These are phyloP conservation scores for Ara ararauna DNA, from an alignment of 2,797 vertebrate genomes.

Conservation along the genomic window DNA sequence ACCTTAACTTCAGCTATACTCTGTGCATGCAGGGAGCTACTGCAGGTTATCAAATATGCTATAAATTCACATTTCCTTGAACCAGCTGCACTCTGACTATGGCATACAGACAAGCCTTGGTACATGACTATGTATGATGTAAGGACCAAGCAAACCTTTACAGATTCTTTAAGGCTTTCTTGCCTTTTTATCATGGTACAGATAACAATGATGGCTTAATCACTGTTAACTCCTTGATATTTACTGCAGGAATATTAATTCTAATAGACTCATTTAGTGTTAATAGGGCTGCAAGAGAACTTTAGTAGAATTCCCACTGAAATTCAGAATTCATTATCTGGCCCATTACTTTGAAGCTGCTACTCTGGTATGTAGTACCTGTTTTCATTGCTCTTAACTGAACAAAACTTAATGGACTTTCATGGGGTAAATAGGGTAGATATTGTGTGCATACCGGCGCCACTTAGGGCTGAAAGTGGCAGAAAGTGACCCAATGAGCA, in stretches of 20 bases:
- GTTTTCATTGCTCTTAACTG: neutral
- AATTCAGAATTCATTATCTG: constrained; percentile 69
- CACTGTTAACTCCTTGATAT: constrained; percentile 54
- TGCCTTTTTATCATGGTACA: neutral
- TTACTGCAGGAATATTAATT: constrained; percentile 68
- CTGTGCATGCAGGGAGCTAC: neutral
- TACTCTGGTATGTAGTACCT: neutral
- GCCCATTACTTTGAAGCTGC: constrained; percentile 57
- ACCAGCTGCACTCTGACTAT: neutral
- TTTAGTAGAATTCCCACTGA: constrained; percentile 52
- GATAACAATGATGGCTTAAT: constrained; percentile 63
- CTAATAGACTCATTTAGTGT: constrained; percentile 53
- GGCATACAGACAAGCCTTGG: neutral
- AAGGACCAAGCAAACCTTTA: neutral
- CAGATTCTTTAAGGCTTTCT: constrained; percentile 28
- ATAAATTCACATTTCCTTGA: neutral
- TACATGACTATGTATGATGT: neutral
- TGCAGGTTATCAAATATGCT: neutral
- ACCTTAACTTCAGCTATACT: neutral
- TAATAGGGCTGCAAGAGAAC: constrained; percentile 55
- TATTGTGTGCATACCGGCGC: neutral
- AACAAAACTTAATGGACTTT: neutral
- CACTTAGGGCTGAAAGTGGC: neutral
- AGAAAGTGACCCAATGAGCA: neutral
- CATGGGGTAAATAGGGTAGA: neutral